These are phyloP conservation scores for Drosophila barbarae DNA, from an alignment of 2,888 invertebrate species.

Conservation along the genomic window DNA sequence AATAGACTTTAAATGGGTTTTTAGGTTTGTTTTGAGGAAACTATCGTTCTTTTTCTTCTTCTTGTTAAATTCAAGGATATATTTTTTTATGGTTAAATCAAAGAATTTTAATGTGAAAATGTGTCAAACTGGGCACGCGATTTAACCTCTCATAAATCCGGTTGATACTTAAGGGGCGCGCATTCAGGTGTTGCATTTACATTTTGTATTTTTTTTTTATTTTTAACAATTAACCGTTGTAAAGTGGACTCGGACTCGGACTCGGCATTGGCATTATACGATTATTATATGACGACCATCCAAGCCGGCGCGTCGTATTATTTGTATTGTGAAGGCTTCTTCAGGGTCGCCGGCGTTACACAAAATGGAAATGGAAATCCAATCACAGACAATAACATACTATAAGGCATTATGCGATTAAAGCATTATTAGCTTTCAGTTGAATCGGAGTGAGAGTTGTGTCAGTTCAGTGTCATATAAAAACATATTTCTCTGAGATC, in stretches of 20 bases:
- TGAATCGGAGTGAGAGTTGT: conserved; percentile 56
- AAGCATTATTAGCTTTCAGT: conserved; percentile 41
- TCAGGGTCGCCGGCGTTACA: conserved; percentile 47
- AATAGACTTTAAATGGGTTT: background rate
- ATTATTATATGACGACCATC: conserved; percentile 12
- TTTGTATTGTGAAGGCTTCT: conserved; percentile 58
- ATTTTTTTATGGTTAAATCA: too few species aligned
- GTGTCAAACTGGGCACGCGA: conserved; percentile 5
- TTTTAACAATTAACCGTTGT: conserved; percentile 49
- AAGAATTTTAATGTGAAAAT: conserved; percentile 5
- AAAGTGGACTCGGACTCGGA: conserved; percentile 14
- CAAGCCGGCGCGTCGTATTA: conserved; percentile 8
- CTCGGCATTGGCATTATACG: conserved; percentile 24
- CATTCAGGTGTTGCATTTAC: conserved; percentile 35
- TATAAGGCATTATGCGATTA: conserved; percentile 37
- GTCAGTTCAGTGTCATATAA: background rate
- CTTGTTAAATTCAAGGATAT: background rate
- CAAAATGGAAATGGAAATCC: conserved; percentile 35
- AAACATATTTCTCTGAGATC: background rate
- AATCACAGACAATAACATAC: conserved; percentile 31
- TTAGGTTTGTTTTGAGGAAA: background rate
- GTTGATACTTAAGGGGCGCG: conserved; percentile 16
- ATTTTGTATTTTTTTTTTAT: background rate
- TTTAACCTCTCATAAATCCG: conserved; percentile 39
- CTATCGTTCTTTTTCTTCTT: too few species aligned